phyloP scores from a whole-genome alignment of 2,113 vertebrate genomes.

The Sinocyclocheilus anophthalmus region DNA sequence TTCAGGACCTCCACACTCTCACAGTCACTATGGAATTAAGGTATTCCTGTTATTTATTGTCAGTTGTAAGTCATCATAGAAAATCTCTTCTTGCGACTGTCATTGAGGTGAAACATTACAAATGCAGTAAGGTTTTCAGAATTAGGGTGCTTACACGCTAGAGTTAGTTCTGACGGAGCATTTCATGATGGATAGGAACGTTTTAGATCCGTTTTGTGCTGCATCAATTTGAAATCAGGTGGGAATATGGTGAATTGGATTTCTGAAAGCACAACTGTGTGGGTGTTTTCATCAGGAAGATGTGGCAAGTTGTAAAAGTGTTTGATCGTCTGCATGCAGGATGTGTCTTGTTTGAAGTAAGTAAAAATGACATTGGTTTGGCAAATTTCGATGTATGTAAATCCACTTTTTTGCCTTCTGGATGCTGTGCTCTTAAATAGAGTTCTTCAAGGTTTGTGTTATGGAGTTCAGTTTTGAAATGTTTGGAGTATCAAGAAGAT shows the following conservation, averaged over 20 bases:
- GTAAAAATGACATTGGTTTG: background rate
- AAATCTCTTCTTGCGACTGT: background rate
- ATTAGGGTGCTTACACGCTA: background rate
- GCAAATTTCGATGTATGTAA: background rate
- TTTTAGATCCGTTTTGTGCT: background rate
- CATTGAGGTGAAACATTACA: background rate
- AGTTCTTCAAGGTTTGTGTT: background rate
- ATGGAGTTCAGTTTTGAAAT: background rate
- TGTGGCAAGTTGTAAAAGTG: background rate
- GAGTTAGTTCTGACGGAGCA: background rate
- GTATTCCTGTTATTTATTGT: background rate
- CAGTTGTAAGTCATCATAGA: background rate
- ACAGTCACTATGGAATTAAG: background rate
- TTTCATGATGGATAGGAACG: background rate
- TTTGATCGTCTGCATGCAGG: background rate
- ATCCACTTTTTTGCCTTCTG: background rate
- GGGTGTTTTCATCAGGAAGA: background rate
- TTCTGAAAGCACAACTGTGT: background rate
- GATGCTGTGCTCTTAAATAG: background rate
- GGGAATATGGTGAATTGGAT: background rate
- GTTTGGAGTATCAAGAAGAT: background rate
- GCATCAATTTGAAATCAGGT: background rate
- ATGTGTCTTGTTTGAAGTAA: background rate
- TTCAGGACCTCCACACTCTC: background rate
- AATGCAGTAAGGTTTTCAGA: background rate